Conservation (phyloP, 2,113 vertebrate species). For the Irena cyanogastra region DNA sequence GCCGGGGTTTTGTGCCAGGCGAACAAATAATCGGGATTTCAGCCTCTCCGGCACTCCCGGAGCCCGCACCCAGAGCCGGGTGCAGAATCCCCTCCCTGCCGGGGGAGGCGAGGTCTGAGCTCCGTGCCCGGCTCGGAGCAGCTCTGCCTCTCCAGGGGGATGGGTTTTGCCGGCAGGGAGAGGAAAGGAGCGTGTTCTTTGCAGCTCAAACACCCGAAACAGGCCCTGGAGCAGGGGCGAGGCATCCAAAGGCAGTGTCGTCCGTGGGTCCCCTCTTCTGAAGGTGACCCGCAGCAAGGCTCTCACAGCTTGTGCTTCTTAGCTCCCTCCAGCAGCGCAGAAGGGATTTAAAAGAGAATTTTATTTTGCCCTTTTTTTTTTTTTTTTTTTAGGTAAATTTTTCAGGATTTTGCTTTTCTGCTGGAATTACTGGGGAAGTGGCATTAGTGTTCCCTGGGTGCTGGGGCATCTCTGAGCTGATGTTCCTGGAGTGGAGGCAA, state of each 20-base stretch:
- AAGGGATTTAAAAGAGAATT: neutral
- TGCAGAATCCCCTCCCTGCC: neutral
- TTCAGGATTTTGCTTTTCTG: neutral
- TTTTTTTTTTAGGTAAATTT: neutral
- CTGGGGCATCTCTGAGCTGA: neutral
- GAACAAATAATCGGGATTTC: neutral
- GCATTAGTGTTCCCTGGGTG: accelerated
- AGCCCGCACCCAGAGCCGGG: neutral
- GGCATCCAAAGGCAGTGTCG: neutral
- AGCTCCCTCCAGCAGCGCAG: neutral
- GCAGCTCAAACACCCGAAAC: neutral
- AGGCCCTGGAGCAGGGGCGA: neutral
- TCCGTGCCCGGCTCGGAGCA: accelerated
- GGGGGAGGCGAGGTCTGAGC: neutral
- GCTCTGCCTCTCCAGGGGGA: neutral
- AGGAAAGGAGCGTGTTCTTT: neutral
- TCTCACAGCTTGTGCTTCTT: neutral
- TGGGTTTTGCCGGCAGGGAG: neutral
- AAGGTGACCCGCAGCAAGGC: neutral
- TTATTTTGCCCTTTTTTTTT: neutral
- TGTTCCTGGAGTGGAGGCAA: neutral
- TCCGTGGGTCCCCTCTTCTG: neutral
- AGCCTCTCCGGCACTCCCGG: neutral
- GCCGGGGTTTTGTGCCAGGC: neutral
- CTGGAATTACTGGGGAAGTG: neutral